Percentiles rank a stretch among this genome's conserved stretches.
phyloP scores from a whole-genome alignment of 2,888 invertebrate genomes.

The Acronicta psi region DNA sequence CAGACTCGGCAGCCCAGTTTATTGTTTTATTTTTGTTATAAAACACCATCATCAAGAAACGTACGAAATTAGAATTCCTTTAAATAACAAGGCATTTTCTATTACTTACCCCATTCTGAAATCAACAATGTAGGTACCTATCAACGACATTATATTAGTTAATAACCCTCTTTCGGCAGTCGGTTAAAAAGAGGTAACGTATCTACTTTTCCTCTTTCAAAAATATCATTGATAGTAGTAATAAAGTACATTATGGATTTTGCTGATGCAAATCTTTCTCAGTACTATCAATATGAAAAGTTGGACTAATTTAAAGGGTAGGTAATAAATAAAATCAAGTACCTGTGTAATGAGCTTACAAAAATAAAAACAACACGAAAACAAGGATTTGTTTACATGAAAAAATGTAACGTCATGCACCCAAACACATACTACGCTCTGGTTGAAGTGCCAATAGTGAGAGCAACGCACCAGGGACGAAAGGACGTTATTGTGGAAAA shows the following conservation, averaged over 20 bases:
- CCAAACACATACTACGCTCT: constrained; percentile 19
- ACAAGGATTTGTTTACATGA: constrained; percentile 27
- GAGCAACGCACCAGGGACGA: constrained; percentile 58
- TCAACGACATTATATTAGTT: no score
- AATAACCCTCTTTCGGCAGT: no score
- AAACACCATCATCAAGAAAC: constrained; percentile 5
- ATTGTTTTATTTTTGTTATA: constrained; percentile 1
- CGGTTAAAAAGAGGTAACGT: no score
- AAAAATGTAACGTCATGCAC: constrained; percentile 11
- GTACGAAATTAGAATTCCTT: constrained; percentile 10
- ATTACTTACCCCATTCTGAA: constrained; percentile 3
- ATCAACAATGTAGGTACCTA: not conserved
- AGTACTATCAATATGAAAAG: no score
- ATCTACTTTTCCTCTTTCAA: not conserved
- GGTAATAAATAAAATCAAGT: constrained; percentile 28
- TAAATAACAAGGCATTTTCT: constrained; percentile 1
- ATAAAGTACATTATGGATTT: no score
- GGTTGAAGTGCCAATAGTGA: constrained; percentile 30
- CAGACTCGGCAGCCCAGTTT: constrained; percentile 2
- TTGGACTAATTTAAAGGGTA: constrained; percentile 33
- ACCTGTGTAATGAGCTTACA: constrained; percentile 21
- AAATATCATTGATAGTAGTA: no score
- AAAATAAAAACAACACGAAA: constrained; percentile 34
- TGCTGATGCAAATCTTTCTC: no score
- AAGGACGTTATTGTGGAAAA: constrained; percentile 62